Evolutionary conservation across 2,797 vertebrate genomes (phyloP).

Genomic region (Pogonophryne albipinna): DNA sequence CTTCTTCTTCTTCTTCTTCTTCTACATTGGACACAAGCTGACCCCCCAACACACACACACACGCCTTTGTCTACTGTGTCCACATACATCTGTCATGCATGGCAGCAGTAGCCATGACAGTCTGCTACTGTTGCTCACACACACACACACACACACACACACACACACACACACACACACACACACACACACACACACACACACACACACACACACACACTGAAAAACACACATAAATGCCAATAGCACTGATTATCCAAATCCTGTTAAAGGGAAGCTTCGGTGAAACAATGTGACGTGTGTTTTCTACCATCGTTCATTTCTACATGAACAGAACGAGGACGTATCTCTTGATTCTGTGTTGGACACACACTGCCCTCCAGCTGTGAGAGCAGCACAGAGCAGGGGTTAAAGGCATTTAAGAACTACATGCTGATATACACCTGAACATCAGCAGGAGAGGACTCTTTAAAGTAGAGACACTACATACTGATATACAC

Average conservation of each 20-base stretch:
- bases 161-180: constrained; percentile 1
- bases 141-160: constrained; percentile 32
- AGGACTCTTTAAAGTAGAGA: no score
- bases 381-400: not conserved
- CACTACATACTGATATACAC: no score
- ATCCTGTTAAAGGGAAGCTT: constrained; percentile 57
- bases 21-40: no score
- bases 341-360: constrained; percentile 11
- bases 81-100: constrained; percentile 95
- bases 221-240: not conserved
- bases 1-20: no score
- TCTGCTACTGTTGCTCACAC: constrained; percentile 88
- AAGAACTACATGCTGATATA: no score
- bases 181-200: constrained; percentile 18
- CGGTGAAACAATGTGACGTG: constrained; percentile 28
- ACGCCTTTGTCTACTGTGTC: constrained; percentile 92
- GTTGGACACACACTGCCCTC: not conserved
- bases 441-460: no score
- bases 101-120: constrained; percentile 93
- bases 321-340: not conserved
- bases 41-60: constrained; percentile 7
- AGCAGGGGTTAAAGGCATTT: constrained; percentile 11
- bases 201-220: constrained; percentile 23
- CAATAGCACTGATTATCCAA: no score
- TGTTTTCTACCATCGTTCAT: constrained; percentile 20